A percentile compares a stretch with the other conserved stretches of the same genome.
These are phyloP conservation scores for Actinemys pallida DNA, from an alignment of 2,113 vertebrate species.

Conservation along the genomic window DNA sequence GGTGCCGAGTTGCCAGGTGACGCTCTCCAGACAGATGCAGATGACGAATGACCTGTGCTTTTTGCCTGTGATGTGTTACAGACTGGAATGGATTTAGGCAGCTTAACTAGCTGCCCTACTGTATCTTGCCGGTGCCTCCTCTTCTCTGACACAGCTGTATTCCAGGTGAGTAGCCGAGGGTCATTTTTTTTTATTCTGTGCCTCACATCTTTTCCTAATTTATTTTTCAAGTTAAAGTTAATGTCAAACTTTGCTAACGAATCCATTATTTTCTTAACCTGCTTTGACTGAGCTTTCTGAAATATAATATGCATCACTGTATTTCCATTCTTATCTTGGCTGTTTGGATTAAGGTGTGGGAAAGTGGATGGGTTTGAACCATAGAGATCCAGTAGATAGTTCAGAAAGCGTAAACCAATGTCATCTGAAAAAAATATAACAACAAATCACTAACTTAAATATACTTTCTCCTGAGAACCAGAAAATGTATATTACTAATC, in stretches of 20 bases:
- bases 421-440: constrained; percentile 73
- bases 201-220: constrained; percentile 76
- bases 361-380: constrained; percentile 72
- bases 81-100: neutral
- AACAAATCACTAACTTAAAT: neutral
- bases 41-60: constrained; percentile 24
- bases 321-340: constrained; percentile 79
- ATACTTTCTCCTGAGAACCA: neutral
- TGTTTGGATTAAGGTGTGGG: constrained; percentile 79
- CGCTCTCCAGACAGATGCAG: neutral
- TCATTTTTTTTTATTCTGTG: constrained; percentile 81
- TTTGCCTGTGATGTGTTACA: constrained; percentile 57
- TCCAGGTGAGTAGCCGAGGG: constrained; percentile 77
- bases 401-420: constrained; percentile 78
- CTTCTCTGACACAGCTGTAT: constrained; percentile 62
- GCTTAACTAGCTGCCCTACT: constrained; percentile 21
- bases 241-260: constrained; percentile 80
- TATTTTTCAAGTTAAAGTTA: constrained; percentile 83
- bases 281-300: constrained; percentile 74
- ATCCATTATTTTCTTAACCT: constrained; percentile 71
- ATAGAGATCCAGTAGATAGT: constrained; percentile 78
- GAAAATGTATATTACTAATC: neutral
- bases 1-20: neutral
- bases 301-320: constrained; percentile 85
- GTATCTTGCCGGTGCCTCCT: constrained; percentile 67